A percentile compares a stretch with the other conserved stretches of the same genome.
Conservation (phyloP, 2,797 vertebrate genomes). For the Brotula barbata region DNA sequence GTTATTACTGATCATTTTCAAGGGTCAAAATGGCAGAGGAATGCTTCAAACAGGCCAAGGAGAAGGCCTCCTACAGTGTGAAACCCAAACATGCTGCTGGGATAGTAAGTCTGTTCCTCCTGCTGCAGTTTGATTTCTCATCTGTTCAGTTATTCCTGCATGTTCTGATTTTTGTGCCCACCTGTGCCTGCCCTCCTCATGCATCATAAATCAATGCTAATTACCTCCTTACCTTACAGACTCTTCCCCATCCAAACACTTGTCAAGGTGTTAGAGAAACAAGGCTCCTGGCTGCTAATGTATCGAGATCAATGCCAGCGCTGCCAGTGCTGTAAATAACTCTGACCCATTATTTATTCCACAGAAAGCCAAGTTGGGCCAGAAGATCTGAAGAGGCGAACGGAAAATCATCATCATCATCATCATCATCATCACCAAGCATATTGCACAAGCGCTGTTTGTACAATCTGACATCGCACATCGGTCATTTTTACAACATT, state of each 20-base stretch:
- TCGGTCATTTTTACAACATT: constrained; percentile 52
- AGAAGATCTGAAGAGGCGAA: constrained; percentile 87
- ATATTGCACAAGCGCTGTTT: constrained; percentile 57
- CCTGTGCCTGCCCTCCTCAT: neutral
- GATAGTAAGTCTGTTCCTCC: constrained; percentile 82
- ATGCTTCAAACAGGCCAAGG: constrained; percentile 88
- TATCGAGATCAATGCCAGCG: constrained; percentile 26
- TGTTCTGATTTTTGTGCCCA: constrained; percentile 11
- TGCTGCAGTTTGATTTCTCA: neutral
- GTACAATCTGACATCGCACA: constrained; percentile 61
- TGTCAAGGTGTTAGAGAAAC: constrained; percentile 36
- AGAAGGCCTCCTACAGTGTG: constrained; percentile 89
- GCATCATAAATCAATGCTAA: constrained; percentile 20
- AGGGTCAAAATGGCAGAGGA: constrained; percentile 94
- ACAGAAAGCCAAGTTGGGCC: constrained; percentile 97
- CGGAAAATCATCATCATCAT: constrained; percentile 63
- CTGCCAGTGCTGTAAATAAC: constrained; percentile 57
- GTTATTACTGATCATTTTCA: constrained; percentile 27
- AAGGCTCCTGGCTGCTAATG: constrained; percentile 30
- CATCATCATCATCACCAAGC: too few species aligned
- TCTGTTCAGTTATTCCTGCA: constrained; percentile 2
- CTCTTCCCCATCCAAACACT: constrained; percentile 30
- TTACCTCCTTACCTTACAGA: constrained; percentile 16
- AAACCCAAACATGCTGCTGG: constrained; percentile 93
- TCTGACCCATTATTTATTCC: constrained; percentile 62